phyloP scores from a whole-genome alignment of 1,140 invertebrate species.

The Drosophila nigrodunni region DNA sequence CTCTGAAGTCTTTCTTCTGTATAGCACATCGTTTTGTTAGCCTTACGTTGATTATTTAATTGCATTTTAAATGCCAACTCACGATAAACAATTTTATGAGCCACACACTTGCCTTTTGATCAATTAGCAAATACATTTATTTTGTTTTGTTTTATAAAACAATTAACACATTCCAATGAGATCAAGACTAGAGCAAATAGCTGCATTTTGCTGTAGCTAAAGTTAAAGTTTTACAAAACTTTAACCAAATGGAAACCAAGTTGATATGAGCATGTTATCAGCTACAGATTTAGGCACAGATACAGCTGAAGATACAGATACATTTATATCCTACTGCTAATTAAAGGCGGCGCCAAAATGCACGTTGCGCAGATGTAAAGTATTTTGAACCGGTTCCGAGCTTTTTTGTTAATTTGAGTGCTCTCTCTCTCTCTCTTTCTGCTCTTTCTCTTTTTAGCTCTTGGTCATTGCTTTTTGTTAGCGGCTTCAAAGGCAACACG shows the following conservation, averaged over 20 bases:
- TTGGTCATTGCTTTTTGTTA: neutral
- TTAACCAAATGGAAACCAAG: too few species aligned
- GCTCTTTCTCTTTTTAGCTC: neutral
- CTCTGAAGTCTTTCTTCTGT: neutral
- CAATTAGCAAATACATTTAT: conserved; percentile 35
- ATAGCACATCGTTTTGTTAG: neutral
- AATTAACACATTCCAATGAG: conserved; percentile 43
- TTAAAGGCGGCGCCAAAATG: conserved; percentile 22
- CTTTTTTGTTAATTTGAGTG: neutral
- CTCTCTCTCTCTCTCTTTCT: neutral
- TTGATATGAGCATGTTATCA: neutral
- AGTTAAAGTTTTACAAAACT: neutral
- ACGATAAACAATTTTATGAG: conserved; percentile 40
- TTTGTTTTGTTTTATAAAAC: conserved; percentile 9
- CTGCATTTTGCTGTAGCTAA: neutral
- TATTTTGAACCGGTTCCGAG: conserved; percentile 20
- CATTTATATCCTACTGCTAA: conserved; percentile 26
- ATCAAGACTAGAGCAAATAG: conserved; percentile 5
- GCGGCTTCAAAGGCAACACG: conserved; percentile 1
- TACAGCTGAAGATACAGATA: neutral
- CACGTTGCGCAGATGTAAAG: conserved; percentile 18
- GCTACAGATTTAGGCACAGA: neutral
- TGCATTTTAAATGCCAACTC: conserved; percentile 38
- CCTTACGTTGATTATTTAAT: conserved; percentile 2
- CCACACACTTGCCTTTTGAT: conserved; percentile 19